Evolutionary conservation across 2,888 invertebrate genomes (phyloP), one percentile per base, ranked within the genome.

Genomic region (Tenthredo mesomela): DNA sequence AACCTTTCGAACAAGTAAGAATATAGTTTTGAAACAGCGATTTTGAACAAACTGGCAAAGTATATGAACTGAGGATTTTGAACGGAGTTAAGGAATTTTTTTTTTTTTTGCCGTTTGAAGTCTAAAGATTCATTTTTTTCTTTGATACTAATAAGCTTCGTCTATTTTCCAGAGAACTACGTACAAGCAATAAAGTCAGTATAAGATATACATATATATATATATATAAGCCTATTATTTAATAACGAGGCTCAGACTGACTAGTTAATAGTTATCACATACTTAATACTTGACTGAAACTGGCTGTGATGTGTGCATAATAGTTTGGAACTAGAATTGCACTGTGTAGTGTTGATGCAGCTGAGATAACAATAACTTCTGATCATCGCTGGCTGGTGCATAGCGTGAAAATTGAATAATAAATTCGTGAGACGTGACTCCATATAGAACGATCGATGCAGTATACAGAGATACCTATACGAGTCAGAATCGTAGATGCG

Each of bases 131-230:
- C 5, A n/a, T n/a, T n/a, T n/a, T 58, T 58, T 21, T 58, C 21
- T 58, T n/a, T 21, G 0, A 2, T 9, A n/a, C 4, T 58, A 18
- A n/a, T n/a, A 33, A 18, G 33, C 54, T 54, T 77, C 54, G 33
- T 77, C 54, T 54, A 77, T 77, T 77, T 10, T 50, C 9, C 33
- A 33, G 18, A 77, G 29, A 77, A 77, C 54, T 33, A 77, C 33
- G 54, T 15, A 2, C 54, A 9, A 18, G 54, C n/a, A 54, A 50
- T 77, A 33, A 77, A 54, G 29, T 7, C 54, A 18, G n/a, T 2
- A n/a, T n/a, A n/a, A n/a, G n/a, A n/a, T n/a, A n/a, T n/a, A n/a
- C n/a, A n/a, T n/a, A n/a, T n/a, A n/a, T n/a, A n/a, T 0, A 25
- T 54, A 15, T 54, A 18, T 18, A 50, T 29, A 77, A 25, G 15